Evolutionary conservation across 2,797 vertebrate genomes (phyloP), one percentile per base, ranked within the genome.

Genomic region (Emys orbicularis): DNA sequence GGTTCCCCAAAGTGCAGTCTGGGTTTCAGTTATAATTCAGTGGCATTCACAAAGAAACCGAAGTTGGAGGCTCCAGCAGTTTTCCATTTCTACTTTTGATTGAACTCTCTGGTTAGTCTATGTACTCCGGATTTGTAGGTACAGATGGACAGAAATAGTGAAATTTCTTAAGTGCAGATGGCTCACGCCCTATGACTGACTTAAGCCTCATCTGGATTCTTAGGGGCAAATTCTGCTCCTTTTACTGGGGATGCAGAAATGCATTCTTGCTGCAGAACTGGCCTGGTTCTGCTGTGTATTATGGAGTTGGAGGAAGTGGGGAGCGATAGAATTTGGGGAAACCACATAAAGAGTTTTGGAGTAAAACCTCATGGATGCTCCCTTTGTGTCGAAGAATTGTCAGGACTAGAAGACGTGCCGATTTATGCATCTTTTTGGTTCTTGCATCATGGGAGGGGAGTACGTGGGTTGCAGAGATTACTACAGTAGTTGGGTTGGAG

Each of bases 81-180:
- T 88, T 89, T 90, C 84, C 19, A 56, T 85, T 93, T 90, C 44
- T 18, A 10, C 15, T 84, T 81, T 27, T 41, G 65, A 25, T 41
- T 65, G 82, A 10, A 4, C 59, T n/a, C 87, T 90, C 23, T 23
- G 1, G 0, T 88, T 34, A 56, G 16, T 54, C 47, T 54, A 0
- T 23, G 41, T 27, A 31, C 21, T 80, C 29, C 15, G 19, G 77
- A 57, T 86, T 37, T 59, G 5, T 56, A 49, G 74, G 23, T 49
- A 13, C 74, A 79, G 34, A 15, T 87, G 6, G 8, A 68, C 79
- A 49, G 25, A 83, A 34, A 50, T 37, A 81, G n/a, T 59, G 29
- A 68, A 34, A 72, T 52, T 50, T 87, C 29, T 0, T 41, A 13
- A 79, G 44, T 11, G 37, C 49, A 87, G 49, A 15, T 31, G 44